Evolutionary conservation across 2,113 vertebrate genomes (phyloP).

Genomic region (Piprites chloris): DNA sequence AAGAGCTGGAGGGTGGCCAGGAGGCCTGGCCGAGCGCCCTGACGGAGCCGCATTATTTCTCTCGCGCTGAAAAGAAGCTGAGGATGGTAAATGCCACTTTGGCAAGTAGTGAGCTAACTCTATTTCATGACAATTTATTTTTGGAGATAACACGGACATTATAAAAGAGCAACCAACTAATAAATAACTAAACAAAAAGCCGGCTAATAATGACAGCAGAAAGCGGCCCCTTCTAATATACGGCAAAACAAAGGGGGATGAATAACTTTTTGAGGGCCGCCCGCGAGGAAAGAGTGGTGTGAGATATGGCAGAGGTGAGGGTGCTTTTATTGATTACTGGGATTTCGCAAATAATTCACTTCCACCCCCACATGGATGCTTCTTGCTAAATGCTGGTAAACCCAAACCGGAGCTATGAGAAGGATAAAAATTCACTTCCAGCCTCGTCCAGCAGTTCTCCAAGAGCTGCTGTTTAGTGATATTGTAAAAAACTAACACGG

Average conservation of each 20-base stretch:
- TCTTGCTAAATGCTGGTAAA: constrained; percentile 4
- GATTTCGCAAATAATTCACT: background rate
- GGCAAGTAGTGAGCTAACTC: constrained; percentile 68
- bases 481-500: background rate
- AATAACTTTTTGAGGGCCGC: constrained; percentile 8
- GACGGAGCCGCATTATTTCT: constrained; percentile 69
- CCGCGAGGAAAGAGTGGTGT: rapidly evolving
- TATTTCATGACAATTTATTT: constrained; percentile 75
- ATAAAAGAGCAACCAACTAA: constrained; percentile 65
- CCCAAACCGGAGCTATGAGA: background rate
- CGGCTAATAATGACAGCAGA: constrained; percentile 39
- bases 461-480: background rate
- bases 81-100: constrained; percentile 75
- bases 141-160: constrained; percentile 66
- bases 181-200: constrained; percentile 66
- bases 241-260: constrained; percentile 31
- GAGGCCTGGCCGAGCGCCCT: constrained; percentile 72
- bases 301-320: constrained; percentile 1
- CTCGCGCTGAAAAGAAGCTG: constrained; percentile 67
- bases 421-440: background rate
- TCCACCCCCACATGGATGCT: background rate
- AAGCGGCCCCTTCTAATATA: constrained; percentile 25
- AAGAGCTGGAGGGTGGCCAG: constrained; percentile 72
- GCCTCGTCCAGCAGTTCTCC: background rate
- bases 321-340: background rate